A percentile compares a stretch with the other conserved stretches of the same genome.
Evolutionary conservation across 2,888 invertebrate species (phyloP).

Genomic region (Trachelus troglodyta): DNA sequence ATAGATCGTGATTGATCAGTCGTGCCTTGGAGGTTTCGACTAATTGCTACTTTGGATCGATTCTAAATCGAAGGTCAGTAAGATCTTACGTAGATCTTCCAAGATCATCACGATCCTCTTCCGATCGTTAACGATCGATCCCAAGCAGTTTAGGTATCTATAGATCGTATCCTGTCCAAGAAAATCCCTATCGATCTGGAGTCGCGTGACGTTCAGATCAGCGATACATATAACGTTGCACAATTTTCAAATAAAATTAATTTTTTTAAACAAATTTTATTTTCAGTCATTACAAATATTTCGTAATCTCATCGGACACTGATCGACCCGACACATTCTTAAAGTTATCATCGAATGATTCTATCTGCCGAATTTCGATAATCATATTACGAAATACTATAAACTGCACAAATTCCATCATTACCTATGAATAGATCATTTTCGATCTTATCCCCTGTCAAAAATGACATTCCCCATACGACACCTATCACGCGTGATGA

Average conservation of each 20-base stretch:
- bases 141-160: not conserved
- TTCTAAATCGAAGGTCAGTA: not conserved
- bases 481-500: not conserved
- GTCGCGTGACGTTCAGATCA: not conserved
- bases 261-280: not conserved
- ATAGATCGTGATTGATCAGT: not conserved
- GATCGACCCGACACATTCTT: conserved; percentile 22
- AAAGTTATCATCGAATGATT: not conserved
- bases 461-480: not conserved
- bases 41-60: not conserved
- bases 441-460: not conserved
- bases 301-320: not conserved
- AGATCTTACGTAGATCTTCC: not conserved
- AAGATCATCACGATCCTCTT: not conserved
- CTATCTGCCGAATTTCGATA: not conserved
- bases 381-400: not conserved
- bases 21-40: not conserved
- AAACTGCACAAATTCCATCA: not conserved
- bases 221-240: not conserved
- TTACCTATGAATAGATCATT: not conserved
- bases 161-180: not conserved
- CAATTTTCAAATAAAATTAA: not conserved
- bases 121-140: not conserved
- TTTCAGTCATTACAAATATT: not conserved
- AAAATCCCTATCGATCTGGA: not conserved